Conservation (phyloP, 1,140 invertebrate genomes). For the Heliconius eleuchia region DNA sequence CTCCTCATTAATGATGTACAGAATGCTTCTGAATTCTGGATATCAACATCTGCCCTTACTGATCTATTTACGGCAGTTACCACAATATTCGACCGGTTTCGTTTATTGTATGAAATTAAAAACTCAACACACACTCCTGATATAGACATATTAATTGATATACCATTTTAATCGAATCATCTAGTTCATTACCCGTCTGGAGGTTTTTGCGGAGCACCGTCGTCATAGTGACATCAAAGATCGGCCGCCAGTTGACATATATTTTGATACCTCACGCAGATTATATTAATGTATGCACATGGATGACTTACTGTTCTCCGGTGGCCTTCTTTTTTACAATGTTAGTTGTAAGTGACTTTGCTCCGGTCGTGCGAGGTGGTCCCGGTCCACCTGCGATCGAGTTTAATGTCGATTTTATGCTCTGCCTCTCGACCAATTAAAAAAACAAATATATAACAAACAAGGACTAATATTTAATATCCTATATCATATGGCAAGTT, state of each 20-base stretch:
- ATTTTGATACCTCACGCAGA: conserved; percentile 70
- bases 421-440: conserved; percentile 33
- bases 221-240: conserved; percentile 61
- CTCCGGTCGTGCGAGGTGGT: conserved; percentile 66
- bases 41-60: conserved; percentile 9
- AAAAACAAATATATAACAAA: conserved; percentile 32
- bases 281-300: conserved; percentile 74
- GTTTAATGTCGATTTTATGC: conserved; percentile 62
- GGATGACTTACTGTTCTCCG: conserved; percentile 70
- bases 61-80: background rate
- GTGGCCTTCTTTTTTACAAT: conserved; percentile 75
- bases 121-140: background rate
- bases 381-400: conserved; percentile 56
- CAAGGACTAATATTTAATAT: conserved; percentile 20
- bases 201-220: conserved; percentile 31
- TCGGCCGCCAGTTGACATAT: conserved; percentile 68
- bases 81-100: conserved; percentile 8
- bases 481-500: background rate
- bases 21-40: conserved; percentile 23
- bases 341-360: conserved; percentile 78
- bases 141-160: conserved; percentile 26
- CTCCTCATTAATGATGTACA: conserved; percentile 35
- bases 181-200: conserved; percentile 41
- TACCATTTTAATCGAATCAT: conserved; percentile 36
- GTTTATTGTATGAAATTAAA: conserved; percentile 19